Conservation (phyloP, 2,797 vertebrate genomes). For the Lepus oiostolus region DNA sequence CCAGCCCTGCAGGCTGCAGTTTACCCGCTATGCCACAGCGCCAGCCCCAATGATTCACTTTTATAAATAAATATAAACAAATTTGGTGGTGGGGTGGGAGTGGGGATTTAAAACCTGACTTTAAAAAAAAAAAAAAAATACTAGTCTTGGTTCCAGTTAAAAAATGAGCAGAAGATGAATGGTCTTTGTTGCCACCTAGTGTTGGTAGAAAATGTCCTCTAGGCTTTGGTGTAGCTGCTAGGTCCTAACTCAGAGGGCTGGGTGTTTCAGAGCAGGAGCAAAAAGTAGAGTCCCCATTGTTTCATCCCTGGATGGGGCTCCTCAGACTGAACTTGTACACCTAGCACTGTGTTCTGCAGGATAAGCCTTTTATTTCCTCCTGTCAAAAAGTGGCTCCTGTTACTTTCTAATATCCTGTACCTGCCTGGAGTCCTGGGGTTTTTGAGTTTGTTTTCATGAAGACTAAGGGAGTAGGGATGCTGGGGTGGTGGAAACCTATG, state of each 20-base stretch:
- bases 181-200: constrained; percentile 86
- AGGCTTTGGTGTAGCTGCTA: not conserved
- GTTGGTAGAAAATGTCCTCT: constrained; percentile 38
- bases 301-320: not conserved
- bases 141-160: constrained; percentile 9
- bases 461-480: not conserved
- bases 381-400: not conserved
- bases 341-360: not conserved
- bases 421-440: not conserved
- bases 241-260: not conserved
- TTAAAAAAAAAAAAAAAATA: not conserved
- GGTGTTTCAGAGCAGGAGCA: constrained; percentile 40
- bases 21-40: too few relatives aligned
- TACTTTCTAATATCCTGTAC: not conserved
- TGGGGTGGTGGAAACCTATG: not conserved
- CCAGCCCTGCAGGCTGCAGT: too few relatives aligned
- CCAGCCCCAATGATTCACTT: not conserved
- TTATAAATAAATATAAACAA: not conserved
- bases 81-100: too few relatives aligned
- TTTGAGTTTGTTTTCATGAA: not conserved
- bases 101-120: too few relatives aligned
- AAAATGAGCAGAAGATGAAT: not conserved
- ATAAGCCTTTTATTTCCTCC: constrained; percentile 21
- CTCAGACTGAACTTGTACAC: not conserved
- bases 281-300: not conserved